Evolutionary conservation across 2,797 vertebrate genomes (phyloP).

Genomic region (Melopsittacus undulatus): DNA sequence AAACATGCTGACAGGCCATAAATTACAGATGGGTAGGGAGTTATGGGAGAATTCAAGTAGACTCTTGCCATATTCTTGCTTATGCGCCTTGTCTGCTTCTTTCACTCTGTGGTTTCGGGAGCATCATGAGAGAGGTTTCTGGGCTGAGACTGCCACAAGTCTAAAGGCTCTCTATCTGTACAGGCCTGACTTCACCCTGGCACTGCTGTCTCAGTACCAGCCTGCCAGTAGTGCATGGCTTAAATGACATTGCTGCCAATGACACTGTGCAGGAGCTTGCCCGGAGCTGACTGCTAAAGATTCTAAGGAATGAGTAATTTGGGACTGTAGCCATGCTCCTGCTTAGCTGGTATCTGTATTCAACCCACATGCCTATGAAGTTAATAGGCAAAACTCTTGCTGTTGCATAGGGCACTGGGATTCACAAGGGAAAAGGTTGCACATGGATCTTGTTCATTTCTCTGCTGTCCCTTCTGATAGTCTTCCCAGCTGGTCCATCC

Average conservation of each 20-base stretch:
- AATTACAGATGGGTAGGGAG: neutral
- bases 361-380: neutral
- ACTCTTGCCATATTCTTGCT: neutral
- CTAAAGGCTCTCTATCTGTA: neutral
- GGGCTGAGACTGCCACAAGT: neutral
- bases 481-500: neutral
- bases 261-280: neutral
- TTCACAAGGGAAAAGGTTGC: neutral
- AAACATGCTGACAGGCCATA: neutral
- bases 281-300: neutral
- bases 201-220: neutral
- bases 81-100: neutral
- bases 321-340: neutral
- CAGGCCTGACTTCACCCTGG: neutral
- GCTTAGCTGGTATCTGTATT: neutral
- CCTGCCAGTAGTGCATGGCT: fast-evolving
- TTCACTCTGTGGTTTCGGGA: neutral
- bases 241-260: neutral
- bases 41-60: neutral
- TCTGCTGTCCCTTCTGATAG: neutral
- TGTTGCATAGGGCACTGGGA: neutral
- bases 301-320: neutral
- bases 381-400: neutral
- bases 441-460: neutral
- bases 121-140: neutral